Conservation (phyloP, 2,113 vertebrate genomes). For the Halcyon malimbica region DNA sequence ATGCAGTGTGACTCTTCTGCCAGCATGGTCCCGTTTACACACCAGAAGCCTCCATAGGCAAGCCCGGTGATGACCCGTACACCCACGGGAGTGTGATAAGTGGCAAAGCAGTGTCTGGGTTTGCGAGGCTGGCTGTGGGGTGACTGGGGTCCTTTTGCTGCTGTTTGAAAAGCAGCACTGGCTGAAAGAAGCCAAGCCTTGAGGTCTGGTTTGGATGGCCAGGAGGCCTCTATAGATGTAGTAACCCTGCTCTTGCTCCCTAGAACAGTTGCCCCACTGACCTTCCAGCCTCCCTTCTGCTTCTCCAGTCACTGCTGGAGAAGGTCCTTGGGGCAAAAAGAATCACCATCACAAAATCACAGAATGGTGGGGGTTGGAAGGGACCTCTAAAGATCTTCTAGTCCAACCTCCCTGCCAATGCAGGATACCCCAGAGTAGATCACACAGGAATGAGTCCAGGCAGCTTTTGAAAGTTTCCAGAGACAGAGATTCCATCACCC, state of each 20-base stretch:
- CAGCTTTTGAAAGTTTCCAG: too few species aligned
- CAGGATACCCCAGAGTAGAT: too few species aligned
- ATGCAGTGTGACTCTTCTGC: not conserved
- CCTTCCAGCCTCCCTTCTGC: not conserved
- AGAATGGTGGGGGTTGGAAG: too few species aligned
- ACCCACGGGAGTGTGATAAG: not conserved
- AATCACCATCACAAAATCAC: too few species aligned
- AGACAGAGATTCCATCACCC: too few species aligned
- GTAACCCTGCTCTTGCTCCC: fast-evolving
- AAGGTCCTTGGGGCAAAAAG: not conserved
- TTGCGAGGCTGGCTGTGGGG: fast-evolving
- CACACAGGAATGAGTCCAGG: too few species aligned
- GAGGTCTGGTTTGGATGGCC: not conserved
- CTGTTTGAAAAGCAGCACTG: not conserved
- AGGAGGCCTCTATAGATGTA: not conserved
- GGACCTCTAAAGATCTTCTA: too few species aligned
- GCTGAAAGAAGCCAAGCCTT: not conserved
- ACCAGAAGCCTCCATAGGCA: not conserved
- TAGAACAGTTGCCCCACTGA: not conserved
- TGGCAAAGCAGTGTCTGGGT: not conserved
- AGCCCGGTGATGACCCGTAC: not conserved
- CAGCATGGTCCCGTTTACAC: not conserved
- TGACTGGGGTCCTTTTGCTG: not conserved
- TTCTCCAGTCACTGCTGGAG: not conserved
- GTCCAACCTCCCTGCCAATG: too few species aligned